A percentile compares a stretch with the other conserved stretches of the same genome.
These are phyloP conservation scores for Drosophila atripex DNA, from an alignment of 2,888 invertebrate species.

Conservation along the genomic window DNA sequence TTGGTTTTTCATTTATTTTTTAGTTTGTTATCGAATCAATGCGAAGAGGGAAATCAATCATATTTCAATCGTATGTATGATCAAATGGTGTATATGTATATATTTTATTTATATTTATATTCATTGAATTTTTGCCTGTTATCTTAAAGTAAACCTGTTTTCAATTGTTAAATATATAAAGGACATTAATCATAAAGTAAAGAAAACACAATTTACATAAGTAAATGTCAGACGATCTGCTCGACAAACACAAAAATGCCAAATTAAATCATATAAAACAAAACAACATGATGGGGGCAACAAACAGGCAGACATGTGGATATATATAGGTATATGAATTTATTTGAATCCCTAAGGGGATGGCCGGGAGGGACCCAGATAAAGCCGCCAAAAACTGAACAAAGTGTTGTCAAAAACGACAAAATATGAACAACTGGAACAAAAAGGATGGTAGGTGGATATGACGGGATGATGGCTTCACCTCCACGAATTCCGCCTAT, in stretches of 20 bases:
- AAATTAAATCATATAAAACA: constrained; percentile 70
- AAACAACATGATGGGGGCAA: constrained; percentile 41
- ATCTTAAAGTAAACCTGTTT: background rate
- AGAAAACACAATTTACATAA: constrained; percentile 58
- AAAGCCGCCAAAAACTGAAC: constrained; percentile 45
- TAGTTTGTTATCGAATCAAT: background rate
- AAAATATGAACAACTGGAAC: constrained; percentile 17
- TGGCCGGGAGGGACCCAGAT: background rate
- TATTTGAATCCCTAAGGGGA: background rate
- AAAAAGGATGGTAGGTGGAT: constrained; percentile 38
- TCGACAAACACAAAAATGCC: constrained; percentile 49
- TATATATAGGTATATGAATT: constrained; percentile 10
- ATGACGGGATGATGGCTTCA: constrained; percentile 20
- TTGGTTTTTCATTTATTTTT: constrained; percentile 16
- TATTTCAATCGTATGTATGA: no score
- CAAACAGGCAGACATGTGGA: constrained; percentile 27
- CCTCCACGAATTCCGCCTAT: constrained; percentile 25
- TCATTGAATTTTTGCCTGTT: no score
- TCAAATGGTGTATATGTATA: no score
- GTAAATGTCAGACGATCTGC: constrained; percentile 44
- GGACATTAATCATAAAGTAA: constrained; percentile 4
- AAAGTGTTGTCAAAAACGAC: constrained; percentile 49
- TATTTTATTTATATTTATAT: no score
- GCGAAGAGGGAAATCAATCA: no score
- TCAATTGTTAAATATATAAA: background rate